Evolutionary conservation across 2,888 invertebrate genomes (phyloP).

Genomic region (Drosophila neutralis): DNA sequence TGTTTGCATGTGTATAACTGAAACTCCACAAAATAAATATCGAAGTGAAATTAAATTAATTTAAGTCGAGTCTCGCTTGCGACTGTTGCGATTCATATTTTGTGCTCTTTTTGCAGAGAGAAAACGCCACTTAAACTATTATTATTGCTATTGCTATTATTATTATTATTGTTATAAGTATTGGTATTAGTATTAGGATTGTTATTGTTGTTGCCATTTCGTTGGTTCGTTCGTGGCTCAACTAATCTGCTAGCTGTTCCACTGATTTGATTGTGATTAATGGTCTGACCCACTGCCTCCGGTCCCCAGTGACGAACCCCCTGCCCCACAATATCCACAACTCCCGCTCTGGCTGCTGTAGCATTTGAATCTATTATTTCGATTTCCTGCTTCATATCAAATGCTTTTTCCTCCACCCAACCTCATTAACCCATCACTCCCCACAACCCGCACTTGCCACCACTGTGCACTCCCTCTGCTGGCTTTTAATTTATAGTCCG

Average conservation of each 20-base stretch:
- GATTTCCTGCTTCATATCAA: conserved; percentile 56
- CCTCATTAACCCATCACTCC: not conserved
- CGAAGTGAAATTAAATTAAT: not conserved
- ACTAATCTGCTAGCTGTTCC: conserved; percentile 62
- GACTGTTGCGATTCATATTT: conserved; percentile 21
- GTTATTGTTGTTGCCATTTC: conserved; percentile 51
- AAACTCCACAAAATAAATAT: not conserved
- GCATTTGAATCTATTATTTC: conserved; percentile 63
- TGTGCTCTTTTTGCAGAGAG: conserved; percentile 11
- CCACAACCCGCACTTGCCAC: not conserved
- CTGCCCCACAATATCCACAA: not conserved
- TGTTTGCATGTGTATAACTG: not conserved
- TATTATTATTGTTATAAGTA: conserved; percentile 18
- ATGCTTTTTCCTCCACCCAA: conserved; percentile 31
- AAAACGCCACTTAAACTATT: conserved; percentile 52
- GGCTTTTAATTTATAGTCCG: conserved; percentile 67
- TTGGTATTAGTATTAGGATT: conserved; percentile 40
- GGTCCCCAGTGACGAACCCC: conserved; percentile 18
- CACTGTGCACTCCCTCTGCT: conserved; percentile 39
- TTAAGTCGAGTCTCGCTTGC: not conserved
- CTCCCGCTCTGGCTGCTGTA: conserved; percentile 16
- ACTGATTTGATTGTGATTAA: conserved; percentile 76
- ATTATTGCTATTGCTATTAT: conserved; percentile 35
- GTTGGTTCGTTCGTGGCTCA: conserved; percentile 6
- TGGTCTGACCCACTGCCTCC: conserved; percentile 47